Base-by-base conservation (phyloP, 2,797 vertebrate species). In the Tragelaphus oryx region DNA sequence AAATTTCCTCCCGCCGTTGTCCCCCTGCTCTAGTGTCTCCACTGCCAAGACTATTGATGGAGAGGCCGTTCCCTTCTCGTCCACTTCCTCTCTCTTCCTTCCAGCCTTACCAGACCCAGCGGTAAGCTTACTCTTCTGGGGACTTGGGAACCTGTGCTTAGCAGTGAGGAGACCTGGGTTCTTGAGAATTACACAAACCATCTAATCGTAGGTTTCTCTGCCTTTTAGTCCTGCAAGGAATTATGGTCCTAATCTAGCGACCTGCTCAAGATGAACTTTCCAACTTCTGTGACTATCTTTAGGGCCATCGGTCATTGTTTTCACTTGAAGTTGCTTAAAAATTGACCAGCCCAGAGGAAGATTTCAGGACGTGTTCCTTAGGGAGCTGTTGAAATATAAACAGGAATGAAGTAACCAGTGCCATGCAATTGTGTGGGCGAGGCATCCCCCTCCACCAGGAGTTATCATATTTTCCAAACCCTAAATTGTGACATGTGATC, bases 311-410 rank as follows among this genome's bases (percentile, higher is more conserved):
- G 46, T 62, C 14, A 71, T 28, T 52, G n/a, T 92, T 94, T 95
- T 87, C 50, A 87, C 44, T 74, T 65, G 13, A 78, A 78, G 78
- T 82, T 87, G 71, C 71, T 93, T 81, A 44, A 87, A 93, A 75
- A 74, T 55, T 71, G 79, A 71, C 44, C 48, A 86, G 30, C 62
- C 11, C 5, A 41, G 8, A 68, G 81, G 74, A n/a, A 30, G 33
- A 55, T 26, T 28, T 85, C 28, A 65, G 89, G 46, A 33, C 1
- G 0, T 11, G 65, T 91, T 59, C 65, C 79, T 87, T 60, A 50
- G 46, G 33, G 59, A 86, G 71, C 44, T 37, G 12, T 65, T 80
- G 87, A 78, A 74, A 48, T 65, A 20, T 41, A 75, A 74, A 78
- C 17, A 76, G 17, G 52, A 93, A 26, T 91, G n/a, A n/a, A 71